Evolutionary conservation across 2,113 vertebrate species (phyloP).

Genomic region (Carollia perspicillata): DNA sequence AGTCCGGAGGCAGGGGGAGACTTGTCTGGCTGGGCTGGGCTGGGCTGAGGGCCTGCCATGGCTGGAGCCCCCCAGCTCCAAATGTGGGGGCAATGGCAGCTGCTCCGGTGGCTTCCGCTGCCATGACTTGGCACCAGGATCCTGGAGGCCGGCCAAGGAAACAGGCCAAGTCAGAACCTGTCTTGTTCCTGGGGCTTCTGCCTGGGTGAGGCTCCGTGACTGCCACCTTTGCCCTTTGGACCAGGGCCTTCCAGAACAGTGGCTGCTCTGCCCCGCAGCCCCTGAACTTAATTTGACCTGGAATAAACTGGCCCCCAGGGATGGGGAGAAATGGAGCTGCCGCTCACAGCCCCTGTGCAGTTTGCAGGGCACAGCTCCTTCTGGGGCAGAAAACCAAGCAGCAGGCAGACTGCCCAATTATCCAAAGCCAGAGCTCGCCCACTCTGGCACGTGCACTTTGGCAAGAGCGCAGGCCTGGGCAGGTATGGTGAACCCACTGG

Average conservation of each 20-base stretch:
- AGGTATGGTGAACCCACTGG: neutral
- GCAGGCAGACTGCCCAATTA: neutral
- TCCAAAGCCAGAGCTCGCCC: neutral
- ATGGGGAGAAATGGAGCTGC: neutral
- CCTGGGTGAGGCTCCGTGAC: no score
- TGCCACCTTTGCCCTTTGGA: neutral
- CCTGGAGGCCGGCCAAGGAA: neutral
- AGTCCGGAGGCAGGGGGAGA: neutral
- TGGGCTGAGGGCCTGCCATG: neutral
- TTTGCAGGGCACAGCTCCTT: neutral
- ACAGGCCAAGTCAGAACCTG: neutral
- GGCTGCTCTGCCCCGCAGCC: neutral
- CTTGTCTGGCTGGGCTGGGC: no score
- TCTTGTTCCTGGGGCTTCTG: neutral
- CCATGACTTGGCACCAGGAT: neutral
- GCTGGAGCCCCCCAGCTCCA: accelerated
- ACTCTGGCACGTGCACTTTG: neutral
- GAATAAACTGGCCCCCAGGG: neutral
- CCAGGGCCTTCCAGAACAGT: neutral
- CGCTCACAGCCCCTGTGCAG: neutral
- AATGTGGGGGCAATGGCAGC: accelerated
- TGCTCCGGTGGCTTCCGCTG: accelerated
- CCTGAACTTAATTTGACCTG: neutral
- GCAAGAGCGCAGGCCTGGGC: no score
- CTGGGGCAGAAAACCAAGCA: neutral